A percentile compares a stretch with the other conserved stretches of the same genome.
phyloP scores from a whole-genome alignment of 1,140 invertebrate genomes.

The Matsumurasca onukii region DNA sequence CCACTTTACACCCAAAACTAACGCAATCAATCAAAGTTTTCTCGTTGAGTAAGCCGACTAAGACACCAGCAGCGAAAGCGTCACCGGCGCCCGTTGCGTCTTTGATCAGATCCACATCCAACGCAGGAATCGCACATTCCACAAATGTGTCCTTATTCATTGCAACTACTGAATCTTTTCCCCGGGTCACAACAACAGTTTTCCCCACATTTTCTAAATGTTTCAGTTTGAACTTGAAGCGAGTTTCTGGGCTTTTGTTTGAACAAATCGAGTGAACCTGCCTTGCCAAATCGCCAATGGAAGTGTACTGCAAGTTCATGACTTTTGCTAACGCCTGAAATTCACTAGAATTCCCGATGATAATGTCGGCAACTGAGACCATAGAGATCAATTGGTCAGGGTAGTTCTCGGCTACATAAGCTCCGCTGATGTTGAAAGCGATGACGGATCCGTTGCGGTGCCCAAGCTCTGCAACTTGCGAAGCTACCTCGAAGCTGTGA shows the following conservation, averaged over 20 bases:
- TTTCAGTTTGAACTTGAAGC: conserved; percentile 8
- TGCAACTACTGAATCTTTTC: conserved; percentile 37
- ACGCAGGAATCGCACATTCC: conserved; percentile 48
- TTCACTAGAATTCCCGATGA: conserved; percentile 33
- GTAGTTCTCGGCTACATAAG: conserved; percentile 28
- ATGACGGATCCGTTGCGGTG: neutral
- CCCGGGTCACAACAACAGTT: conserved; percentile 42
- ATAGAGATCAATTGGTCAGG: conserved; percentile 4
- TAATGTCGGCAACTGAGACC: conserved; percentile 27
- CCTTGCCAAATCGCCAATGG: neutral
- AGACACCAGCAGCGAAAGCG: conserved; percentile 64
- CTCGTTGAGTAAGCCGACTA: conserved; percentile 50
- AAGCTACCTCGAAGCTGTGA: conserved; percentile 30
- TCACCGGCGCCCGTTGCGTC: conserved; percentile 67
- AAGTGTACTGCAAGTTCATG: neutral
- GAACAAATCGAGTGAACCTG: too few species aligned
- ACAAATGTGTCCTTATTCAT: conserved; percentile 35
- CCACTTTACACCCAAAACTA: conserved; percentile 20
- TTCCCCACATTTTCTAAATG: conserved; percentile 19
- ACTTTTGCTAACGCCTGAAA: conserved; percentile 20
- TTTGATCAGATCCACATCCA: conserved; percentile 49
- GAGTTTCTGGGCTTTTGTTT: neutral
- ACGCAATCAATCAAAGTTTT: conserved; percentile 12
- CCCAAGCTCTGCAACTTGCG: conserved; percentile 27
- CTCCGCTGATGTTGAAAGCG: conserved; percentile 33